Percentiles rank a stretch among this genome's conserved stretches.
phyloP scores from a whole-genome alignment of 2,113 vertebrate species.

The Stegastes partitus region DNA sequence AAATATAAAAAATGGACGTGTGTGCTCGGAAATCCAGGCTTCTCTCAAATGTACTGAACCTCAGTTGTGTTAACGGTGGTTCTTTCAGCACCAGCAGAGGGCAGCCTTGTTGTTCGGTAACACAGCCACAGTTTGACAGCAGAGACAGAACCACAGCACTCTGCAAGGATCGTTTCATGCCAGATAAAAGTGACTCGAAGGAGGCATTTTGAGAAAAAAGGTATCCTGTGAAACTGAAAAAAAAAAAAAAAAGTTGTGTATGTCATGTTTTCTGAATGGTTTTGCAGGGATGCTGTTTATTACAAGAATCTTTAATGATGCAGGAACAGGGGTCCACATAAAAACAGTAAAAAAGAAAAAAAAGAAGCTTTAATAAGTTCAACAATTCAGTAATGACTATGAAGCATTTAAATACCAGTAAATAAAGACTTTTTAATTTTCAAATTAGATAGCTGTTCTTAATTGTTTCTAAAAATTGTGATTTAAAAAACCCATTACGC shows the following conservation, averaged over 20 bases:
- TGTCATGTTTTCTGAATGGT: background rate
- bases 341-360: background rate
- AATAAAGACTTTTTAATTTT: no score
- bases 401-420: background rate
- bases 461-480: no score
- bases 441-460: no score
- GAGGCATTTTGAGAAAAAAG: conserved; percentile 2
- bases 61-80: background rate
- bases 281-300: background rate
- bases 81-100: conserved; percentile 63
- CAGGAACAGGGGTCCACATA: background rate
- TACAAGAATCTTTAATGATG: background rate
- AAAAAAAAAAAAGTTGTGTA: background rate
- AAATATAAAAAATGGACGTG: background rate
- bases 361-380: no score
- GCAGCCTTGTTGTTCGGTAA: conserved; percentile 69
- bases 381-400: no score
- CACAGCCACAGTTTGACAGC: background rate
- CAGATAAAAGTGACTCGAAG: conserved; percentile 3
- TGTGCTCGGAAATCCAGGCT: background rate
- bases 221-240: background rate
- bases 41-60: background rate
- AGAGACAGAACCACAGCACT: background rate
- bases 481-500: background rate
- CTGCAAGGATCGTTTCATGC: background rate